These are phyloP conservation scores for Eurytoma californica DNA, from an alignment of 2,888 invertebrate genomes.

Conservation along the genomic window DNA sequence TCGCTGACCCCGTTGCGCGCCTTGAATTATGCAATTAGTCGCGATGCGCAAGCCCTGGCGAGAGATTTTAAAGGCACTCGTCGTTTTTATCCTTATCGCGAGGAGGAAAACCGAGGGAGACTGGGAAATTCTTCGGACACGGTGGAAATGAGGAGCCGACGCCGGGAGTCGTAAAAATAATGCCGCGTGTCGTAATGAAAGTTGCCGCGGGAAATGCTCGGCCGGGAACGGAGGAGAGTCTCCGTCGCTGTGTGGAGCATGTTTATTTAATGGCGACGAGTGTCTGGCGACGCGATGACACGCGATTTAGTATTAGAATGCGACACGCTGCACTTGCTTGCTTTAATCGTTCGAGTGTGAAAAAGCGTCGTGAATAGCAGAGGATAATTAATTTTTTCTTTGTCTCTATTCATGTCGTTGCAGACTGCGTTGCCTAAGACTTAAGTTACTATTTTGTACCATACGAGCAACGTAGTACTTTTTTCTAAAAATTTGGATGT, in stretches of 20 bases:
- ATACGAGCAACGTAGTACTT: too few relatives aligned
- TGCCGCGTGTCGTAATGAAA: conserved; percentile 13
- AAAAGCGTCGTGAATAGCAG: too few relatives aligned
- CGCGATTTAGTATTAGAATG: too few relatives aligned
- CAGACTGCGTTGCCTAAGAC: too few relatives aligned
- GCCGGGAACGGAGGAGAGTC: not conserved
- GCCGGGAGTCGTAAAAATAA: conserved; percentile 27
- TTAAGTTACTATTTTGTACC: too few relatives aligned
- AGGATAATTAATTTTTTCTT: too few relatives aligned
- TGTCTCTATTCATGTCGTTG: too few relatives aligned
- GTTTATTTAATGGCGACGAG: not conserved
- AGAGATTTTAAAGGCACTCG: too few relatives aligned
- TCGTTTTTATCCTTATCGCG: not conserved
- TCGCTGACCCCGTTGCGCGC: conserved; percentile 18
- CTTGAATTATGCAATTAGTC: conserved; percentile 48
- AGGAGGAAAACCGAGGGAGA: not conserved
- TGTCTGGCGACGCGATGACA: not conserved
- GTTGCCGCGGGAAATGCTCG: not conserved
- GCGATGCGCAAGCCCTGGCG: not conserved
- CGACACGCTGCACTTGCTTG: too few relatives aligned
- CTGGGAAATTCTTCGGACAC: not conserved
- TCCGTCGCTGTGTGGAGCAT: not conserved
- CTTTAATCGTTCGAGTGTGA: too few relatives aligned
- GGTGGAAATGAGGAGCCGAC: not conserved
- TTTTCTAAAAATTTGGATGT: too few relatives aligned